These are phyloP conservation scores for Drosophila chauvacae DNA, from an alignment of 1,140 invertebrate species.

Conservation along the genomic window DNA sequence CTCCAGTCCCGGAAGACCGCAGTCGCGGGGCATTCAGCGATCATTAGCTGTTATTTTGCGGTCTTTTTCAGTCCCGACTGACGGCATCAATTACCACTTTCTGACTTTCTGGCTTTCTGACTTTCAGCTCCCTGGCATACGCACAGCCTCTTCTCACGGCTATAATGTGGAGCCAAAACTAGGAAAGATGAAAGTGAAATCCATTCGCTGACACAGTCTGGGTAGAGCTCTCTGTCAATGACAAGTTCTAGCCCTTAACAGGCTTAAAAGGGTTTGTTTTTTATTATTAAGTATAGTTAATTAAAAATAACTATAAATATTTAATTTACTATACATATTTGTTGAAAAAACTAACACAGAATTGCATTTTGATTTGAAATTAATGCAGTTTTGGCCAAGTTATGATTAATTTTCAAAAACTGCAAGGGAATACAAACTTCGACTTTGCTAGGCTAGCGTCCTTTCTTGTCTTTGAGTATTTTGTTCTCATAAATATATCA, in stretches of 20 bases:
- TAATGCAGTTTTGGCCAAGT: neutral
- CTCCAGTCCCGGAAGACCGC: constrained; percentile 63
- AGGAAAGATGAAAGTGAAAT: constrained; percentile 42
- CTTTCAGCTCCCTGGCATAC: constrained; percentile 31
- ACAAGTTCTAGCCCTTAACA: neutral
- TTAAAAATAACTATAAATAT: too few species aligned
- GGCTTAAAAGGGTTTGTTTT: too few species aligned
- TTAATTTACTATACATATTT: too few species aligned
- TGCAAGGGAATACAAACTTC: too few species aligned
- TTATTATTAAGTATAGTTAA: too few species aligned
- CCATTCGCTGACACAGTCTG: neutral
- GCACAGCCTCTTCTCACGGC: constrained; percentile 59
- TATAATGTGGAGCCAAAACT: constrained; percentile 51
- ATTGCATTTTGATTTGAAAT: neutral
- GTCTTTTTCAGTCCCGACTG: constrained; percentile 22
- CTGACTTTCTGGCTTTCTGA: constrained; percentile 19
- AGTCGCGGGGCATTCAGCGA: constrained; percentile 33
- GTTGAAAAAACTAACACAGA: too few species aligned
- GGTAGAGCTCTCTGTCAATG: too few species aligned
- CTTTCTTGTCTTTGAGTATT: too few species aligned
- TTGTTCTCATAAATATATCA: too few species aligned
- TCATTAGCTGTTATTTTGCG: constrained; percentile 31
- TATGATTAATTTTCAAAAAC: neutral
- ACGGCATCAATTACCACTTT: constrained; percentile 54
- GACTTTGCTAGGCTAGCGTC: too few species aligned